phyloP scores from a whole-genome alignment of 1,140 invertebrate genomes.

The Drosophila cardini region DNA sequence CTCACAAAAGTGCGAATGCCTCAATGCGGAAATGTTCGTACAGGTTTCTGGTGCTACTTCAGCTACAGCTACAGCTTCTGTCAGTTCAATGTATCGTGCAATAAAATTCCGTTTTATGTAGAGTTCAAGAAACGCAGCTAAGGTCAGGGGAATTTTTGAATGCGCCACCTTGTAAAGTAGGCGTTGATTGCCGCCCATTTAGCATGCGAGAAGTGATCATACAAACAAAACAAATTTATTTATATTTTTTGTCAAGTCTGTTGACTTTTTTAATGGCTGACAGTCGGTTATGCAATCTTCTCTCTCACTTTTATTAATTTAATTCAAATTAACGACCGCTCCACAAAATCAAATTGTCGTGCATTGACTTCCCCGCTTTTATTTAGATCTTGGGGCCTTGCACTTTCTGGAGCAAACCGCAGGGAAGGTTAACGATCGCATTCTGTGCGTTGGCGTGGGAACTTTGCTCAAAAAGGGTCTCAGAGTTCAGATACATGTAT shows the following conservation, averaged over 20 bases:
- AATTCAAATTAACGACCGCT: slow-evolving; percentile 51
- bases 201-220: neutral
- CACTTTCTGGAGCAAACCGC: slow-evolving; percentile 39
- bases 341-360: slow-evolving; percentile 34
- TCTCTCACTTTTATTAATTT: slow-evolving; percentile 16
- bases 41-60: slow-evolving; percentile 58
- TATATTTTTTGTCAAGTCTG: slow-evolving; percentile 4
- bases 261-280: slow-evolving; percentile 27
- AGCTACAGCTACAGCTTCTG: slow-evolving; percentile 50
- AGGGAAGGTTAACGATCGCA: slow-evolving; percentile 40
- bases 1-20: slow-evolving; percentile 17
- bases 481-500: neutral
- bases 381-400: slow-evolving; percentile 32
- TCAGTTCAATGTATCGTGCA: slow-evolving; percentile 76
- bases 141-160: slow-evolving; percentile 59
- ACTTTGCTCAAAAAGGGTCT: slow-evolving; percentile 1
- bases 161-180: slow-evolving; percentile 68
- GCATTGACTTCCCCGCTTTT: slow-evolving; percentile 47
- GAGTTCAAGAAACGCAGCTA: slow-evolving; percentile 77
- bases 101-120: slow-evolving; percentile 59
- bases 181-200: slow-evolving; percentile 44
- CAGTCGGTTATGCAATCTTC: slow-evolving; percentile 60
- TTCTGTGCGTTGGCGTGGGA: slow-evolving; percentile 41
- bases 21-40: slow-evolving; percentile 78
- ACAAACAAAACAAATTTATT: too few species aligned